Evolutionary conservation across 35 echinoderm and acorn worm species (phyloP), one percentile per base, ranked within the genome.

Genomic region (Apostichopus japonicus): DNA sequence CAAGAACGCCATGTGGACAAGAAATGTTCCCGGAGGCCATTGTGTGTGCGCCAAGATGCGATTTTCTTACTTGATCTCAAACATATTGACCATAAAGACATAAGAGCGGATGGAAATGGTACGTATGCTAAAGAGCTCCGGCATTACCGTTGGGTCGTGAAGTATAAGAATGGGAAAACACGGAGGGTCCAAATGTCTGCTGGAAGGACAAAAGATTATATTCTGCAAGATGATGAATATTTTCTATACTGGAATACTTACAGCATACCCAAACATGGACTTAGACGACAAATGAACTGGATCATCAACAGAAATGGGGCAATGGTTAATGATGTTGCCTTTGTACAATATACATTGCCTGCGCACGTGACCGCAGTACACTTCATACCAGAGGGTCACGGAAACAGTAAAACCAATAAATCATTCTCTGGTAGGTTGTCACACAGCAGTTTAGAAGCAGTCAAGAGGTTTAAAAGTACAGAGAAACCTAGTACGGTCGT

Each of bases 131-230:
- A 86, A 15, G 83, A 86, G 15, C 83, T 86, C 7, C 83, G 83
- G 4, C 83, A 86, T 86, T 86, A 86, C 53, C 83, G 83, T 13
- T 86, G 83, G 44, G 83, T 86, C 21, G 80, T 83, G 51, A 83
- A 17, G 44, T 51, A 83, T 51, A 51, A 24, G 51, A 44, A 83
- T 33, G 80, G 80, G 9, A 51, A 83, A 19, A 25, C n/a, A 17
- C n/a, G 44, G 44, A 51, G 52, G 51, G 25, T n/a, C 16, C 16
- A n/a, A 16, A 83, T 77, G 1, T 19, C 80, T 83, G 80, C n/a
- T 83, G n/a, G 80, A 17, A 6, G 23, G 8, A 51, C 44, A 19
- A 23, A 83, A 53, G 80, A 83, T 56, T 83, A 83, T 51, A 56
- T 53, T 17, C 80, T 83, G 15, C 80, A 83, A 51, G 24, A 83